phyloP scores from a whole-genome alignment of 2,888 invertebrate genomes.

The Oligia fasciuncula region DNA sequence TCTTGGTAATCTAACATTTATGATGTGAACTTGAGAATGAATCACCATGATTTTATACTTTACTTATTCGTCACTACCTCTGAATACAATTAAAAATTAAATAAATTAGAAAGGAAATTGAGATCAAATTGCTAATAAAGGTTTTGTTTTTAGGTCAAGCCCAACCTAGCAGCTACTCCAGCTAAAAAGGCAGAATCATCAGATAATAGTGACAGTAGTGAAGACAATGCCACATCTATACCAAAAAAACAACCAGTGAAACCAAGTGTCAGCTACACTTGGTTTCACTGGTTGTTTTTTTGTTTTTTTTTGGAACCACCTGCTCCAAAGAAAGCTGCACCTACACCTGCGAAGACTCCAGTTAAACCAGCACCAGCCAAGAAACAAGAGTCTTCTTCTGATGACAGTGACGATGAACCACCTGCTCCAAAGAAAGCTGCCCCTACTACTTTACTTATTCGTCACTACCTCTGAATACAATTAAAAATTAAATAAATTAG shows the following conservation, averaged over 20 bases:
- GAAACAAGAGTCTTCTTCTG: slow-evolving; percentile 80
- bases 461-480: slow-evolving; percentile 85
- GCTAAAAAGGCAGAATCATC: slow-evolving; percentile 70
- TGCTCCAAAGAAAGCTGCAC: no score
- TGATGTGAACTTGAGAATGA: slow-evolving; percentile 78
- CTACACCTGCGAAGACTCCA: no score
- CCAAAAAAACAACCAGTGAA: slow-evolving; percentile 73
- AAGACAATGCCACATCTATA: slow-evolving; percentile 68
- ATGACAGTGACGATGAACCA: slow-evolving; percentile 80
- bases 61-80: slow-evolving; percentile 86
- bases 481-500: background rate
- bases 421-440: no score
- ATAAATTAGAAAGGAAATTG: background rate
- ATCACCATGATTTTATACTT: slow-evolving; percentile 71
- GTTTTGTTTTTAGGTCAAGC: slow-evolving; percentile 49
- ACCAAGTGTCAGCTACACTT: slow-evolving; percentile 65
- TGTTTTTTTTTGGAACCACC: no score
- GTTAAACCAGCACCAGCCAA: slow-evolving; percentile 53
- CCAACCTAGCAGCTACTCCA: slow-evolving; percentile 52
- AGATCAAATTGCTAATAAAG: background rate
- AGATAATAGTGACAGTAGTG: slow-evolving; percentile 73
- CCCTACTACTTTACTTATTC: slow-evolving; percentile 67
- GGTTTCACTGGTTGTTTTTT: no score
- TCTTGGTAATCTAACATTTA: slow-evolving; percentile 27
- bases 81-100: slow-evolving; percentile 60